Conservation (phyloP, 2,888 invertebrate species). For the Caenorhabditis angaria region DNA sequence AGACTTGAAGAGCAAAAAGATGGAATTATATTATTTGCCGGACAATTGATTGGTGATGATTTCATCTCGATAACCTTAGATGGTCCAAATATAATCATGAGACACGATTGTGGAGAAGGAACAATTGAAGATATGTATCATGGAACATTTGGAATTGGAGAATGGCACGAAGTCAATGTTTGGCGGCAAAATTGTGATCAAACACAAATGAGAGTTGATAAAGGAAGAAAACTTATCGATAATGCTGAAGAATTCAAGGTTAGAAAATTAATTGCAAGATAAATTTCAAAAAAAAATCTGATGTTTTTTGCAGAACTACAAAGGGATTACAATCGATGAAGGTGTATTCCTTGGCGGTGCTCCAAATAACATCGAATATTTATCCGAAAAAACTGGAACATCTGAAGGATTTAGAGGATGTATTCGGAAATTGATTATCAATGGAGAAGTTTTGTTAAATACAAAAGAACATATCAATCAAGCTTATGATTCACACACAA, state of each 20-base stretch:
- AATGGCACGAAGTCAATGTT: conserved; percentile 55
- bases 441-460: conserved; percentile 48
- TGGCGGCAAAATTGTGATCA: conserved; percentile 47
- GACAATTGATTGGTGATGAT: conserved; percentile 55
- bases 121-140: conserved; percentile 57
- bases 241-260: conserved; percentile 48
- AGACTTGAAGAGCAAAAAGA: conserved; percentile 48
- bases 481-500: conserved; percentile 31
- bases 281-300: neutral
- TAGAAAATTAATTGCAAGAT: neutral
- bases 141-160: conserved; percentile 51
- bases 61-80: conserved; percentile 55
- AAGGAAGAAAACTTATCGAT: conserved; percentile 34
- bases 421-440: conserved; percentile 47
- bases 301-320: conserved; percentile 48
- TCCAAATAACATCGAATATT: conserved; percentile 50
- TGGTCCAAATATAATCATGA: conserved; percentile 55
- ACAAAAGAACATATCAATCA: conserved; percentile 41
- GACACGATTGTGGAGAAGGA: conserved; percentile 61
- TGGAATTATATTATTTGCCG: conserved; percentile 58
- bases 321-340: conserved; percentile 58
- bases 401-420: conserved; percentile 50
- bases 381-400: conserved; percentile 49
- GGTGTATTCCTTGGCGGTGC: conserved; percentile 58
- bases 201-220: conserved; percentile 45